phyloP scores from a whole-genome alignment of 2,888 invertebrate species.

The Spilosoma lubricipeda region DNA sequence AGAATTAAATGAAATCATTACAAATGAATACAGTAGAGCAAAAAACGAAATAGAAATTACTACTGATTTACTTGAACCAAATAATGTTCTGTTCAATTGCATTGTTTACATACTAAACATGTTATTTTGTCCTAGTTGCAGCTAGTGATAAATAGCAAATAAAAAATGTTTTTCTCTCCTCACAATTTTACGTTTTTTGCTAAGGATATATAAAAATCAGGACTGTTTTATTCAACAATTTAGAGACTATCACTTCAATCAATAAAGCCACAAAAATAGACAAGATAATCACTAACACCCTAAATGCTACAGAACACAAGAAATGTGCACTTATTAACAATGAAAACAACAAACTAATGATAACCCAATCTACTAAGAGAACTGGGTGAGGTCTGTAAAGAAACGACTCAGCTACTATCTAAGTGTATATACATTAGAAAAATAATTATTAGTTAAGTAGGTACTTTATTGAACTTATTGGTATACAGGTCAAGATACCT shows the following conservation, averaged over 20 bases:
- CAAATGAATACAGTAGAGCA: neutral
- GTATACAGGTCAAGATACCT: neutral
- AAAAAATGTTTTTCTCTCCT: neutral
- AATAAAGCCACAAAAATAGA: neutral
- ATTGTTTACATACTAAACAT: neutral
- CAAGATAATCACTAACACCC: neutral
- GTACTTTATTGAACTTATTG: neutral
- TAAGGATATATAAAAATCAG: neutral
- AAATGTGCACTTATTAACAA: neutral
- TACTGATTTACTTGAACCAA: neutral
- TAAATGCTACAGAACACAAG: neutral
- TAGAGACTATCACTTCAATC: neutral
- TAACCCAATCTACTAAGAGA: slow-evolving; percentile 55
- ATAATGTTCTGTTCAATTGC: neutral
- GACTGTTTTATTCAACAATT: neutral
- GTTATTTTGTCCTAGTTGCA: neutral
- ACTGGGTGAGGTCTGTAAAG: slow-evolving; percentile 58
- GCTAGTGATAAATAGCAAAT: neutral
- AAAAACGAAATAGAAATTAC: neutral
- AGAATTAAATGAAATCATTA: neutral
- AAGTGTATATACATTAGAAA: neutral
- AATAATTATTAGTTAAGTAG: neutral
- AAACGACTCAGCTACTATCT: slow-evolving; percentile 22
- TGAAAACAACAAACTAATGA: slow-evolving; percentile 42
- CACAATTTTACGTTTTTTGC: neutral